Evolutionary conservation across 2,113 vertebrate genomes (phyloP), one percentile per base, ranked within the genome.

Genomic region (Catharus minimus): DNA sequence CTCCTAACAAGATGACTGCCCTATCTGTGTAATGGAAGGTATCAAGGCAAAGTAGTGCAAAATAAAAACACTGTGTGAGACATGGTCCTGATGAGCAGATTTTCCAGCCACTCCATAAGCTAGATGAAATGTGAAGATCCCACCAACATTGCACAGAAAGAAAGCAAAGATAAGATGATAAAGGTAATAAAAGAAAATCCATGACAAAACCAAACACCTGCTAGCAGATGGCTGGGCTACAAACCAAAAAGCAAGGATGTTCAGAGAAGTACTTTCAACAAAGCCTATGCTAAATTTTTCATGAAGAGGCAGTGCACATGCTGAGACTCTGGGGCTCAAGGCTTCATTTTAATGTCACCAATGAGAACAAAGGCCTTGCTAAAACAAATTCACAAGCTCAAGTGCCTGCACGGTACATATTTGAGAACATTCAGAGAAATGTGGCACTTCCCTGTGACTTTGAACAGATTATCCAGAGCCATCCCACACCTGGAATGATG

Each of bases 101-200:
- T 79, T 76, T 73, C 67, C 38, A 82, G 46, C 8, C 50, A 28
- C 33, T 73, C 74, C 33, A 38, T 76, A 69, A 85, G 68, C 22
- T 28, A 89, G 33, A 76, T 41, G 47, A 39, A 67, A 88, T 36
- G 15, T 53, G 33, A 80, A 50, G n/a, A 74, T 58, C 17, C 28
- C 68, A n/a, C 52, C 61, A 62, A 62, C 24, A 30, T 1, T 36
- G 21, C 66, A 81, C 23, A 89, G 33, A 56, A 68, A 69, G 33
- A 57, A 7, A 67, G 41, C 28, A 89, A 62, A 83, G 43, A 47
- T 50, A 73, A 72, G 41, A 76, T 20, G 16, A 87, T 64, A 75
- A 87, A 87, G 38, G 66, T 64, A 84, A 49, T 84, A 75, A 87
- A 91, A 57, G 43, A 81, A 90, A 85, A 91, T 32, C 62, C 16